Evolutionary conservation across 2,113 vertebrate genomes (phyloP), one percentile per base, ranked within the genome.

Genomic region (Uria lomvia): DNA sequence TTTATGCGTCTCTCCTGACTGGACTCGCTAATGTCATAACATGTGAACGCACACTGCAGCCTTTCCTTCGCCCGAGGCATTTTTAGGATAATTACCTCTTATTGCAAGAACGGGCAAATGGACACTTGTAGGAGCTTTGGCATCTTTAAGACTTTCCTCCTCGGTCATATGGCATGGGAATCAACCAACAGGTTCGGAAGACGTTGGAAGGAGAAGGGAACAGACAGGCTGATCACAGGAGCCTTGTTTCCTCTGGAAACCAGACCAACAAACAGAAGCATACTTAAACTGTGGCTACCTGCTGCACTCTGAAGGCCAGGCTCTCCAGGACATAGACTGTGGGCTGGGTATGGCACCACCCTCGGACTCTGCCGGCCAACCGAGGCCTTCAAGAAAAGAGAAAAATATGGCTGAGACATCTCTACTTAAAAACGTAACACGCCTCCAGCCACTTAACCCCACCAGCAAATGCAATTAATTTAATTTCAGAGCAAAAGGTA

Each of bases 301-400:
- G 98, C 98, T 15, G 98, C 72, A 0, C 96, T 98, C 90, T 96
- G 98, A 84, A 97, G 95, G 92, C 94, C 49, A 5, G 97, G 94
- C 93, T 98, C 97, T 79, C 95, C 96, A 0, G 98, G 97, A 88
- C 98, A 98, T 8, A 98, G 96, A 59, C 94, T 86, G 73, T 52
- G 97, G 24, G 96, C 63, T 67, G 98, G 97, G 86, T 97, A 97
- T 0, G 98, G 49, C 11, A 97, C 97, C 92, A 97, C 95, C 23
- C 97, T 83, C 2, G 98, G 98, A 50, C 98, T 98, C 95, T 98
- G 98, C 94, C 97, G 96, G 94, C 97, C 98, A 60, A 98, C 89
- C 5, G 98, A 98, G 97, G 98, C 98, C 98, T 98, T 88, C 3
- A 9, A 71, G 77, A 16, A 77, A 78, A 81, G 49, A 97, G 49